A percentile compares a stretch with the other conserved stretches of the same genome.
Conservation (phyloP, 2,888 invertebrate species). For the Synergus gifuensis region DNA sequence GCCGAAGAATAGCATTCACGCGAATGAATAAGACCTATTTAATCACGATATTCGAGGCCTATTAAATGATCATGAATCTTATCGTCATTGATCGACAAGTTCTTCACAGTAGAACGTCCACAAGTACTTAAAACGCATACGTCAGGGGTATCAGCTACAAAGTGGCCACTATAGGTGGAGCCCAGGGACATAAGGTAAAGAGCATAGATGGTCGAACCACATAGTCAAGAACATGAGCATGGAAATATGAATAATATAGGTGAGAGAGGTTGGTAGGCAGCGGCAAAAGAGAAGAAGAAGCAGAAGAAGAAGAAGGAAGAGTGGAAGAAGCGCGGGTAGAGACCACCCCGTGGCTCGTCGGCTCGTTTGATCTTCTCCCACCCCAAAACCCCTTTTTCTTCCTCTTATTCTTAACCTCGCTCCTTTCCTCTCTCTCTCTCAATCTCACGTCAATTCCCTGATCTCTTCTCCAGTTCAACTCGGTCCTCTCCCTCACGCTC, state of each 20-base stretch:
- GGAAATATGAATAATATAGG: conserved; percentile 71
- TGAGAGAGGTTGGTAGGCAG: conserved; percentile 47
- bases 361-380: conserved; percentile 67
- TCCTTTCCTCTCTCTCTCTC: conserved; percentile 55
- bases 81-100: conserved; percentile 36
- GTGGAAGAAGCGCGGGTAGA: conserved; percentile 69
- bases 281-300: conserved; percentile 51
- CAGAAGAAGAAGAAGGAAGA: conserved; percentile 52
- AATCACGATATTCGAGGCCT: conserved; percentile 18
- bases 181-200: conserved; percentile 50
- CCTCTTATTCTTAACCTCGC: conserved; percentile 54
- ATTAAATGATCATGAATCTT: conserved; percentile 40
- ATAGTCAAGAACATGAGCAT: conserved; percentile 56
- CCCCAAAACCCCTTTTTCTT: conserved; percentile 55
- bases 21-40: conserved; percentile 23
- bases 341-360: conserved; percentile 78
- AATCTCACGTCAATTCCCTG: conserved; percentile 41
- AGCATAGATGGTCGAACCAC: conserved; percentile 56
- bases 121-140: conserved; percentile 35
- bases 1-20: conserved; percentile 12
- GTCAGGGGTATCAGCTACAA: conserved; percentile 54
- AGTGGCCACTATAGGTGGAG: conserved; percentile 57
- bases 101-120: conserved; percentile 27
- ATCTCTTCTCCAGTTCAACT: conserved; percentile 43
- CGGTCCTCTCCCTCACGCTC: conserved; percentile 30